A percentile compares a stretch with the other conserved stretches of the same genome.
Evolutionary conservation across 2,113 vertebrate species (phyloP).

Genomic region (Chaenocephalus aceratus): DNA sequence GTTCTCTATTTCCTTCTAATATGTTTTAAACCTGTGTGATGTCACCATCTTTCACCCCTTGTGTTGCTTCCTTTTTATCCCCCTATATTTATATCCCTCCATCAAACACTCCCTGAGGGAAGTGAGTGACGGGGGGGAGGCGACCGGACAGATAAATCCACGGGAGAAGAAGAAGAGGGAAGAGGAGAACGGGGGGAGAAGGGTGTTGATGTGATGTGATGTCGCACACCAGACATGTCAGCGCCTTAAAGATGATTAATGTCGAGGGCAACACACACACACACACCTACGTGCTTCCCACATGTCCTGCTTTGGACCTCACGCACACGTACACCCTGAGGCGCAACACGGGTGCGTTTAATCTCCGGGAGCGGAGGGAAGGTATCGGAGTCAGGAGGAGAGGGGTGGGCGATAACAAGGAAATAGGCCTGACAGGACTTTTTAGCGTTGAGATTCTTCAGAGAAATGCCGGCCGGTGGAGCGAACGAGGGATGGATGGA

Average conservation of each 20-base stretch:
- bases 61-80: conserved; percentile 54
- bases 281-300: neutral
- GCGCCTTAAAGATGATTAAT: conserved; percentile 99
- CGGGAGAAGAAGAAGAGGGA: conserved; percentile 32
- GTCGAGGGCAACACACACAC: conserved; percentile 67
- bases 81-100: conserved; percentile 67
- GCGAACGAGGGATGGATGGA: conserved; percentile 55
- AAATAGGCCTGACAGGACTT: conserved; percentile 99
- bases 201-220: conserved; percentile 70
- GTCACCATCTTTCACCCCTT: conserved; percentile 35
- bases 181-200: conserved; percentile 6
- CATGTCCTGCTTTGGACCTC: conserved; percentile 61
- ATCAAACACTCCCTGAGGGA: conserved; percentile 79
- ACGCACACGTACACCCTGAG: conserved; percentile 56
- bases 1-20: neutral
- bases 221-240: conserved; percentile 89
- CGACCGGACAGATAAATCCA: conserved; percentile 90
- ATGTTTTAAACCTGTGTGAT: conserved; percentile 57
- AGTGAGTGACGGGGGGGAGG: conserved; percentile 89
- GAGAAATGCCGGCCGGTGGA: conserved; percentile 90
- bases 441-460: conserved; percentile 98
- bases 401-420: conserved; percentile 93
- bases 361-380: conserved; percentile 85
- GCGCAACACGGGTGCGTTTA: conserved; percentile 78
- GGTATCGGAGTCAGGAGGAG: conserved; percentile 68